Evolutionary conservation across 2,888 invertebrate species (phyloP), one percentile per base, ranked within the genome.

Genomic region (Leptinotarsa juncta): DNA sequence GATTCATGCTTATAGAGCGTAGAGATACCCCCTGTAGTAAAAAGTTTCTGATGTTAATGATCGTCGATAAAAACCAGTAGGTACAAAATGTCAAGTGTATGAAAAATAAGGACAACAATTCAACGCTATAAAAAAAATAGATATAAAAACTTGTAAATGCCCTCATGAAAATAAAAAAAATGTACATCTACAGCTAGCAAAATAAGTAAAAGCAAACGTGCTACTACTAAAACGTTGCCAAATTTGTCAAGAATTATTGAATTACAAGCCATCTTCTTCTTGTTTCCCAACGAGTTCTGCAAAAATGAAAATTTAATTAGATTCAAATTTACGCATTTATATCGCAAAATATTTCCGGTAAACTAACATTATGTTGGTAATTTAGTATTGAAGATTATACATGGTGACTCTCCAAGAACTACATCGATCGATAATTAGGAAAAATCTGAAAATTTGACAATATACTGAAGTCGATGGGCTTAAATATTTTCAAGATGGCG

Each of bases 201-300:
- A 62, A 62, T 62, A 62, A 62, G 62, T 62, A 62, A 62, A 62
- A 62, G 62, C 62, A 62, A 62, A 62, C 16, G 42, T 32, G 65
- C 71, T 65, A 71, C 71, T 32, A 55, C 51, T 62, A 62, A 53
- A 68, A 68, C 20, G 23, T 3, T 32, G 65, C 20, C 53, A 51
- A 71, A 65, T 72, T 67, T 51, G 48, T 67, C 53, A 53, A 73
- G 49, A 48, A 66, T 67, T 60, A 65, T 55, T 73, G 51, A 20
- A 42, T 69, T 75, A 73, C 49, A 73, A 75, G 74, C 77, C 78
- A 60, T 80, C 81, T 70, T 79, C 80, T 69, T 79, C 77, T 74
- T 73, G 77, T 69, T 71, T 68, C 71, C 79, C 79, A 77, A 75
- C 75, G 69, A 78, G 70, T 76, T 80, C 82, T 82, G 82, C 53